Base-by-base conservation (phyloP, 2,113 vertebrate species). In the Vanacampus margaritifer region DNA sequence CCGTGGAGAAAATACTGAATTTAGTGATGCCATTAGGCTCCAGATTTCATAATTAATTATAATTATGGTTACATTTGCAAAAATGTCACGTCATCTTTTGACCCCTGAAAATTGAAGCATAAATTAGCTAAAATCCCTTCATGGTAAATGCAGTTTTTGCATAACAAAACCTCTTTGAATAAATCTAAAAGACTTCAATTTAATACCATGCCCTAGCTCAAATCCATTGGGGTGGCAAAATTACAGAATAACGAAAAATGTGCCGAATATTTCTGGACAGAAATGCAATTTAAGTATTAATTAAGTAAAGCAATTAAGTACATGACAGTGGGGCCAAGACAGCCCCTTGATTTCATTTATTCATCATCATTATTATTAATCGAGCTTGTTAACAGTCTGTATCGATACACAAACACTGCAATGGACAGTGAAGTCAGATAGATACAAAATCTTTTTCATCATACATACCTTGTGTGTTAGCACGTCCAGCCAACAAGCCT, bases 381-480 rank as follows among this genome's bases (percentile, higher is more conserved):
- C 8, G 6, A 19, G 57, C 32, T 36, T 67, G 26, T 13, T 14
- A 28, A 14, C 6, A 56, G 24, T 6, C 53, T 32, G 7, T 17
- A 46, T 19, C 1, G 17, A 46, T 14, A 17, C 43, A 45, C 5
- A 45, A 48, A 64, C 5, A 16, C 43, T 41, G 23, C 32, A 61
- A 50, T 71, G 67, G 43, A 64, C 35, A 68, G 43, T 62, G 58
- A 74, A 24, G 67, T 45, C 3, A 37, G 13, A 37, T 21, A 35
- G n/a, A 58, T 32, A 58, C 28, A 32, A 32, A 32, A 32, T 32
- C 28, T 32, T 32, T 32, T 32, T 32, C 56, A 75, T 54, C 23
- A 80, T 60, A 39, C 56, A 84, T 88, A 90, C 89, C 89, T 89
- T 89, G 75, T 54, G 88, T 85, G 51, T 67, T 81, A 79, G 78